These are phyloP conservation scores for Teleiodes luculella DNA, from an alignment of 2,888 invertebrate species.

Conservation along the genomic window DNA sequence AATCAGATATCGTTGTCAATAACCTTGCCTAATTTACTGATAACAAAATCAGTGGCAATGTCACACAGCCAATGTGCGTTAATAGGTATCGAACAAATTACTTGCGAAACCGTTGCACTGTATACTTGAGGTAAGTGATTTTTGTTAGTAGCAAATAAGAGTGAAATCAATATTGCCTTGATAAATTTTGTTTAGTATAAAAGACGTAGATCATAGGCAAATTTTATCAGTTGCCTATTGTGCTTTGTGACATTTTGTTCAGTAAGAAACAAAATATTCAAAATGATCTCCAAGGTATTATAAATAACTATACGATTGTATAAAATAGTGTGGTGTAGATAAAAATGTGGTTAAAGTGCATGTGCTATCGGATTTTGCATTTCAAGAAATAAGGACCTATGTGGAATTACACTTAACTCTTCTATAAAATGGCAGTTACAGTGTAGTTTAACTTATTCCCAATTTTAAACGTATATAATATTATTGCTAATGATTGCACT, in stretches of 20 bases:
- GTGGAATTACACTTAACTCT: too few relatives aligned
- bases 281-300: conserved; percentile 65
- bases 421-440: too few relatives aligned
- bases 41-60: conserved; percentile 44
- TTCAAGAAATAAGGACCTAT: neutral
- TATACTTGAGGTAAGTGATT: conserved; percentile 44
- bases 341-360: neutral
- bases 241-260: conserved; percentile 40
- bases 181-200: conserved; percentile 60
- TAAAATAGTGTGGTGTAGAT: neutral
- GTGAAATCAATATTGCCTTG: conserved; percentile 72
- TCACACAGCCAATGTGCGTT: conserved; percentile 38
- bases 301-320: conserved; percentile 7
- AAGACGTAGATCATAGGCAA: conserved; percentile 50
- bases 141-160: conserved; percentile 47
- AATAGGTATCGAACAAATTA: conserved; percentile 32
- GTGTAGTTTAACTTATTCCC: too few relatives aligned
- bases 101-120: conserved; percentile 54
- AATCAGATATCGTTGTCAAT: conserved; percentile 39
- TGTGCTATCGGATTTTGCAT: neutral
- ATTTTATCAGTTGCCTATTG: conserved; percentile 56
- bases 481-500: too few relatives aligned
- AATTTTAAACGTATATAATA: too few relatives aligned
- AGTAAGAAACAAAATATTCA: conserved; percentile 32
- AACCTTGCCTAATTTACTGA: conserved; percentile 41